Evolutionary conservation across 2,113 vertebrate genomes (phyloP).

Genomic region (Neomonachus schauinslandi): DNA sequence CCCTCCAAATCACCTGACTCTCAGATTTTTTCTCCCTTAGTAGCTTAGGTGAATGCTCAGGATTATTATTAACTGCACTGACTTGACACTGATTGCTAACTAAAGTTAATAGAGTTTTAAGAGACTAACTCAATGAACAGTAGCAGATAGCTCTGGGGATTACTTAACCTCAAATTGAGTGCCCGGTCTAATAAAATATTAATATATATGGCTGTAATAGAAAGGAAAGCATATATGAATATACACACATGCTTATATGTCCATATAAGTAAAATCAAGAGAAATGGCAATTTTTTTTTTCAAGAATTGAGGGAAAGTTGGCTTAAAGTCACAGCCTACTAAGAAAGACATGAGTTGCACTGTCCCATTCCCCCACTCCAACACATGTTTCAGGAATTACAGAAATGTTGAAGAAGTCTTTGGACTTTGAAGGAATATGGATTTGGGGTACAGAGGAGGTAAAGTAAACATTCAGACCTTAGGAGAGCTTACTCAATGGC

Average conservation of each 20-base stretch:
- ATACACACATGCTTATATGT: background rate
- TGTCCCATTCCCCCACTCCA: accelerated
- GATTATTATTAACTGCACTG: slow-evolving; percentile 65
- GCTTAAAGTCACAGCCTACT: background rate
- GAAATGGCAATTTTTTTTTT: background rate
- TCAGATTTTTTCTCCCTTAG: background rate
- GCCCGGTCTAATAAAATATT: slow-evolving; percentile 53
- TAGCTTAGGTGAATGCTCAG: slow-evolving; percentile 48
- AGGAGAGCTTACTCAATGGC: background rate
- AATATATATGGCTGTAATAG: slow-evolving; percentile 14
- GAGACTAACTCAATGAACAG: slow-evolving; percentile 52
- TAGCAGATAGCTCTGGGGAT: slow-evolving; percentile 53
- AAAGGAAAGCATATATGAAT: background rate
- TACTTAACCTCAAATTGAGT: slow-evolving; percentile 58
- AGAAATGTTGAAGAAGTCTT: background rate
- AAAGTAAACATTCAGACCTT: background rate
- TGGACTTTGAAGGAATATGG: background rate
- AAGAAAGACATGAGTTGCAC: background rate
- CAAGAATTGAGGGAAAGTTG: background rate
- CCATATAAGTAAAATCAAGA: background rate
- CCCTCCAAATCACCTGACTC: background rate
- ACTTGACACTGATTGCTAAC: slow-evolving; percentile 61
- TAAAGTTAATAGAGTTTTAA: slow-evolving; percentile 75
- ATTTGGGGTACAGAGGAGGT: background rate
- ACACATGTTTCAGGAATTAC: background rate